Conservation (phyloP, 2,888 invertebrate genomes). For the Bombylius discolor region DNA sequence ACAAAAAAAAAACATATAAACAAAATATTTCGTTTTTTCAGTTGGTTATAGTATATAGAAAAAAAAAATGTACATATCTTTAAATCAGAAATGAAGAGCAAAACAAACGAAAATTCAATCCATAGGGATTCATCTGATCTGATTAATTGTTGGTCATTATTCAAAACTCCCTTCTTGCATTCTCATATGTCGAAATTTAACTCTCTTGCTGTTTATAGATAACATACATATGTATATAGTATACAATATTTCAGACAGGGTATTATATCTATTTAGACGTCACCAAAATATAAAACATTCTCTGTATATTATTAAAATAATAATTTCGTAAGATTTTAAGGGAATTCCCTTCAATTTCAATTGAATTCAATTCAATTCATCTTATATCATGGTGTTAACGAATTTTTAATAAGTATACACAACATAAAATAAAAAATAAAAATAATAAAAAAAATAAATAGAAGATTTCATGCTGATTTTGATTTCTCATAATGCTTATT, state of each 20-base stretch:
- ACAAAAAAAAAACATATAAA: too few species aligned
- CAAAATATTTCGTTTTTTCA: too few species aligned
- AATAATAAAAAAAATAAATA: background rate
- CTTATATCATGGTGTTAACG: conserved; percentile 4
- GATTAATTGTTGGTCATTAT: conserved; percentile 22
- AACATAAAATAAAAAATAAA: conserved; percentile 1
- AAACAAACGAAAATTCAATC: background rate
- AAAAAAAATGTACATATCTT: background rate
- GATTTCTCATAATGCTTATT: background rate
- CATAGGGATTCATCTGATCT: conserved; percentile 5
- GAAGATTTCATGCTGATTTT: background rate
- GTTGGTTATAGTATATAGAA: too few species aligned
- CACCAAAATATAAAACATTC: background rate
- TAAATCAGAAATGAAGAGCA: background rate
- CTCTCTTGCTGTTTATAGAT: too few species aligned
- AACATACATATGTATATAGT: background rate
- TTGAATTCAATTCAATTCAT: background rate
- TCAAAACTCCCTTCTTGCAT: conserved; percentile 12
- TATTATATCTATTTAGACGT: background rate
- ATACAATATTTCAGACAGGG: background rate
- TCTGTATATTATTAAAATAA: background rate
- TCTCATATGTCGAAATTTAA: background rate
- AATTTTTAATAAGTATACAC: conserved; percentile 4
- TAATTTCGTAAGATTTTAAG: background rate
- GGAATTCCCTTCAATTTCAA: conserved; percentile 3